These are phyloP conservation scores for Trichonephila clavipes DNA, from an alignment of 1,140 invertebrate species.

Conservation along the genomic window DNA sequence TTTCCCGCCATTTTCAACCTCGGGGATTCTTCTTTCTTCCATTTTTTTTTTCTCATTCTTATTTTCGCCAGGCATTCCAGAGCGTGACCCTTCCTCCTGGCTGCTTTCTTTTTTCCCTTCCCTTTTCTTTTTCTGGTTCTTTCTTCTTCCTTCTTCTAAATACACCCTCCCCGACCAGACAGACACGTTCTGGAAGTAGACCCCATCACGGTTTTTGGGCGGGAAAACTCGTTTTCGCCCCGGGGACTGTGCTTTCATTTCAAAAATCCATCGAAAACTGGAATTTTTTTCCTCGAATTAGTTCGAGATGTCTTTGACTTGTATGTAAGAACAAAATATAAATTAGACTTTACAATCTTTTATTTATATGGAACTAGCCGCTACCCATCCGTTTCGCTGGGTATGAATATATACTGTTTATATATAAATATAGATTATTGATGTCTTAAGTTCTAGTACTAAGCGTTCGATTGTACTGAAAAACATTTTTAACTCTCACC, in stretches of 20 bases:
- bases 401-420: too few relatives aligned
- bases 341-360: too few relatives aligned
- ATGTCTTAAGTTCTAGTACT: too few relatives aligned
- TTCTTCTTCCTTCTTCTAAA: slow-evolving; percentile 14
- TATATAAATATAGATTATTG: too few relatives aligned
- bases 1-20: slow-evolving; percentile 63
- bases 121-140: neutral
- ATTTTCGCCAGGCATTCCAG: slow-evolving; percentile 14
- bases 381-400: too few relatives aligned
- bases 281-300: too few relatives aligned
- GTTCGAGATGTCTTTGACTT: too few relatives aligned
- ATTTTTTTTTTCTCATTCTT: neutral
- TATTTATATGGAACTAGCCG: too few relatives aligned
- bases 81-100: slow-evolving; percentile 23
- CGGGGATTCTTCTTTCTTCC: neutral
- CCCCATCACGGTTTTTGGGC: neutral
- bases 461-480: too few relatives aligned
- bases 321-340: too few relatives aligned
- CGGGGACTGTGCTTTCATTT: neutral
- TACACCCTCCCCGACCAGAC: slow-evolving; percentile 21
- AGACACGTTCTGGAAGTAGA: neutral
- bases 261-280: too few relatives aligned
- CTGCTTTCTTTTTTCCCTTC: neutral
- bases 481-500: too few relatives aligned
- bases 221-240: neutral